Percentiles rank a stretch among this genome's conserved stretches.
phyloP scores from a whole-genome alignment of 2,797 vertebrate genomes.

The Sebastes paucispinis region DNA sequence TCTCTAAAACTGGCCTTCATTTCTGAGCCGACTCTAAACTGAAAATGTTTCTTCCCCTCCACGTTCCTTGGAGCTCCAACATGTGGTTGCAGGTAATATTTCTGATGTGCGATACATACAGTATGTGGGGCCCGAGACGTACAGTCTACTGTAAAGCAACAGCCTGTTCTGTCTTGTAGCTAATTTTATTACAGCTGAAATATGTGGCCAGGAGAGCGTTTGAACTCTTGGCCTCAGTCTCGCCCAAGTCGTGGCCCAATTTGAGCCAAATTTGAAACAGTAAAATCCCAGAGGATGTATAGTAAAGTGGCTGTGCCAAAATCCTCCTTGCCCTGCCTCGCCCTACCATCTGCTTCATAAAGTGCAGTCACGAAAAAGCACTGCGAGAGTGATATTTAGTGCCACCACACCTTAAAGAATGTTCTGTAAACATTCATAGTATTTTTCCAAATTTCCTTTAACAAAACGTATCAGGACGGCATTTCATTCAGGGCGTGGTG shows the following conservation, averaged over 20 bases:
- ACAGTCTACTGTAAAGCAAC: conserved; percentile 12
- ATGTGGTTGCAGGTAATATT: conserved; percentile 60
- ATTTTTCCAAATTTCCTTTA: conserved; percentile 24
- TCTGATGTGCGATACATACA: conserved; percentile 16
- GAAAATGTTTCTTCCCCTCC: conserved; percentile 47
- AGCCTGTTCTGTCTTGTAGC: conserved; percentile 51
- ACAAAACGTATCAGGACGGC: conserved; percentile 11
- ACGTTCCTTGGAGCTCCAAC: conserved; percentile 31
- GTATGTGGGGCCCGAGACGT: background rate
- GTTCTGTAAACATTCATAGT: conserved; percentile 37
- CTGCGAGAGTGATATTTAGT: conserved; percentile 51
- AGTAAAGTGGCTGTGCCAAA: conserved; percentile 59
- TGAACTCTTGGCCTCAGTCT: conserved; percentile 63
- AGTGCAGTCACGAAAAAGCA: conserved; percentile 58
- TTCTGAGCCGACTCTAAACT: conserved; percentile 53
- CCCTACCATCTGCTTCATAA: conserved; percentile 76
- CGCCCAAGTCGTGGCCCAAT: conserved; percentile 37
- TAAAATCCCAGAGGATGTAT: conserved; percentile 68
- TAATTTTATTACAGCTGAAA: conserved; percentile 49
- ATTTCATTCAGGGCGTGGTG: conserved; percentile 25
- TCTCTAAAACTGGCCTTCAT: conserved; percentile 53
- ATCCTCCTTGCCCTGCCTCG: conserved; percentile 51
- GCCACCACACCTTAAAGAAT: conserved; percentile 59
- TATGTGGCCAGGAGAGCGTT: conserved; percentile 39
- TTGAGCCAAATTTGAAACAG: conserved; percentile 61